phyloP scores from a whole-genome alignment of 2,888 invertebrate genomes.

The Liopterus haemorrhoidalis region DNA sequence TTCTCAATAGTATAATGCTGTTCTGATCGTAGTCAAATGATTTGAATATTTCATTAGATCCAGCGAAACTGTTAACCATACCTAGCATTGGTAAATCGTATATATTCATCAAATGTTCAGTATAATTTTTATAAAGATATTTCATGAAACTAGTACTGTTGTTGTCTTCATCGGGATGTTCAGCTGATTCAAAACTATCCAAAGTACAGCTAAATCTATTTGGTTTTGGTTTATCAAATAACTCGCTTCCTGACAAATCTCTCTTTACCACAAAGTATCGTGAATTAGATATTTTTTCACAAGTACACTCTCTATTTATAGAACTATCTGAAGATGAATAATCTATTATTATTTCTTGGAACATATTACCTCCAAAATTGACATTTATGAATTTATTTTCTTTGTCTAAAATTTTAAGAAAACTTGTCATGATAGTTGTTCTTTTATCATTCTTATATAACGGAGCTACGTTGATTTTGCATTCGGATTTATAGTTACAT shows the following conservation, averaged over 20 bases:
- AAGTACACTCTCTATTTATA: background rate
- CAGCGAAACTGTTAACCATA: too few species aligned
- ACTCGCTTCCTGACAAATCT: constrained; percentile 13
- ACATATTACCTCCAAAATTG: constrained; percentile 8
- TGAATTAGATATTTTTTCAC: background rate
- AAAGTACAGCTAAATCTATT: constrained; percentile 8
- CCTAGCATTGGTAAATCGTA: constrained; percentile 18
- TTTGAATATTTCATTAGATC: too few species aligned
- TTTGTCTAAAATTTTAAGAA: constrained; percentile 7
- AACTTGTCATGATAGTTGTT: constrained; percentile 1
- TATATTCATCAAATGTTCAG: constrained; percentile 14
- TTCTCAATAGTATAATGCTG: too few species aligned
- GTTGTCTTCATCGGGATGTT: background rate
- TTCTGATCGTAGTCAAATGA: too few species aligned
- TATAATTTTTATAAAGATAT: constrained; percentile 8
- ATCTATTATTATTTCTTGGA: too few species aligned
- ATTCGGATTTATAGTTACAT: constrained; percentile 5
- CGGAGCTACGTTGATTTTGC: constrained; percentile 8
- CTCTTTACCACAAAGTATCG: constrained; percentile 14
- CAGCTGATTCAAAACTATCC: background rate
- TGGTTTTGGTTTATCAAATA: background rate
- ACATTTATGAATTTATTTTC: constrained; percentile 5
- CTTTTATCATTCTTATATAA: background rate
- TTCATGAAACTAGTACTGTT: constrained; percentile 3
- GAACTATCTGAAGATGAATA: too few species aligned